Evolutionary conservation across 1,140 invertebrate species (phyloP).

Genomic region (Musca vetustissima): DNA sequence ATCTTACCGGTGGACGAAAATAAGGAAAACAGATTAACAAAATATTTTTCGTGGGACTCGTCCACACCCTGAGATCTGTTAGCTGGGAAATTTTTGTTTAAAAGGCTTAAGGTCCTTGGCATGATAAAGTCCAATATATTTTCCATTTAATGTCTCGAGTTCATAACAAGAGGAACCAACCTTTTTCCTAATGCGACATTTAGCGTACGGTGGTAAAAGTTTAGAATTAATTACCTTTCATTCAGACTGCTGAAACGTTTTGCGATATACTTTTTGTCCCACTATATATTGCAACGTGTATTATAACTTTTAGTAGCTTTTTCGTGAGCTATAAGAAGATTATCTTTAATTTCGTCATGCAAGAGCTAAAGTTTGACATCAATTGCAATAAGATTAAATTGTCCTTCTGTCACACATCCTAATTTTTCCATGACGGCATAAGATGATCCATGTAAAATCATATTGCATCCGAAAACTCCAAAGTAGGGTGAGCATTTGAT

Average conservation of each 20-base stretch:
- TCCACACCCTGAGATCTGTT: conserved; percentile 9
- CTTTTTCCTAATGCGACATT: conserved; percentile 21
- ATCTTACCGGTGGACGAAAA: background rate
- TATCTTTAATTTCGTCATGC: background rate
- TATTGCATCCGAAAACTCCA: conserved; percentile 3
- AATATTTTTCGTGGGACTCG: background rate
- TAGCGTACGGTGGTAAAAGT: conserved; percentile 17
- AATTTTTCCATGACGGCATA: background rate
- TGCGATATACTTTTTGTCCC: conserved; percentile 21
- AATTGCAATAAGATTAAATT: background rate
- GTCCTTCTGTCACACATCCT: background rate
- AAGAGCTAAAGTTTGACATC: background rate
- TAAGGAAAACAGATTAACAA: conserved; percentile 5
- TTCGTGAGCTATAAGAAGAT: background rate
- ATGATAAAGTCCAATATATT: conserved; percentile 11
- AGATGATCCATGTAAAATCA: background rate
- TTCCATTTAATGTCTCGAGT: conserved; percentile 14
- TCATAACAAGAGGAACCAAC: conserved; percentile 7
- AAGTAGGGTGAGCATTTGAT: conserved; percentile 16
- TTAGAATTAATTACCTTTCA: conserved; percentile 27
- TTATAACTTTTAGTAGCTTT: background rate
- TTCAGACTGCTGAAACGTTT: conserved; percentile 16
- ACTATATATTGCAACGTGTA: conserved; percentile 1
- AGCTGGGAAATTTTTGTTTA: background rate
- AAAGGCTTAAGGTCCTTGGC: background rate